Percentiles rank a stretch among this genome's conserved stretches.
These are phyloP conservation scores for Chiloscyllium plagiosum DNA, from an alignment of 2,113 vertebrate species.

Conservation along the genomic window DNA sequence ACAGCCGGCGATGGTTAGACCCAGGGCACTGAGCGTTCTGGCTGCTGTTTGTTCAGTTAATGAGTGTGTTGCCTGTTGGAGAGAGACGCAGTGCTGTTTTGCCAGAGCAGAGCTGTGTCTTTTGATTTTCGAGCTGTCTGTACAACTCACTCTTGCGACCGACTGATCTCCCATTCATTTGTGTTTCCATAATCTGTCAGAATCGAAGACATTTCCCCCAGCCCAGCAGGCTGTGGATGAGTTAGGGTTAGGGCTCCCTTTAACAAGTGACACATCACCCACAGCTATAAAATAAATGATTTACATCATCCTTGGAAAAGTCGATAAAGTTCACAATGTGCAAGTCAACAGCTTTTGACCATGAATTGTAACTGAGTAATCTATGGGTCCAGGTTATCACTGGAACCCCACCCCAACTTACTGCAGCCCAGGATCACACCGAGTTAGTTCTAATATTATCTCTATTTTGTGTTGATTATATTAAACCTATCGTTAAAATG, in stretches of 20 bases:
- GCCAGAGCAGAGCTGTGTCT: neutral
- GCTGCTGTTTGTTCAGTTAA: neutral
- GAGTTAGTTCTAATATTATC: no score
- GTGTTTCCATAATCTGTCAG: neutral
- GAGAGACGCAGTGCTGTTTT: neutral
- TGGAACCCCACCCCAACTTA: no score
- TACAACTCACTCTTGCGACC: neutral
- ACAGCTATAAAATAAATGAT: neutral
- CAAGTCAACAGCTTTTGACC: neutral
- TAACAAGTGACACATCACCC: neutral
- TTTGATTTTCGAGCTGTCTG: neutral
- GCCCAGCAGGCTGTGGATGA: neutral
- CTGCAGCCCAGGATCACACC: no score
- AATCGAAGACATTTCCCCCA: neutral
- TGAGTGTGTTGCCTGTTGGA: neutral
- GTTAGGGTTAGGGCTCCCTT: neutral
- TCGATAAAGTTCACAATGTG: neutral
- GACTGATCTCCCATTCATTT: neutral
- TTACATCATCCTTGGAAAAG: neutral
- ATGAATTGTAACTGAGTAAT: neutral
- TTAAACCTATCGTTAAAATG: no score
- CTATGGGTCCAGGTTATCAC: neutral
- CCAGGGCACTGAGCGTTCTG: neutral
- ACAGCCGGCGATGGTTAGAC: no score
- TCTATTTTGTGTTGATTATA: no score